These are phyloP conservation scores for Tachina lurida DNA, from an alignment of 2,888 invertebrate genomes.

Conservation along the genomic window DNA sequence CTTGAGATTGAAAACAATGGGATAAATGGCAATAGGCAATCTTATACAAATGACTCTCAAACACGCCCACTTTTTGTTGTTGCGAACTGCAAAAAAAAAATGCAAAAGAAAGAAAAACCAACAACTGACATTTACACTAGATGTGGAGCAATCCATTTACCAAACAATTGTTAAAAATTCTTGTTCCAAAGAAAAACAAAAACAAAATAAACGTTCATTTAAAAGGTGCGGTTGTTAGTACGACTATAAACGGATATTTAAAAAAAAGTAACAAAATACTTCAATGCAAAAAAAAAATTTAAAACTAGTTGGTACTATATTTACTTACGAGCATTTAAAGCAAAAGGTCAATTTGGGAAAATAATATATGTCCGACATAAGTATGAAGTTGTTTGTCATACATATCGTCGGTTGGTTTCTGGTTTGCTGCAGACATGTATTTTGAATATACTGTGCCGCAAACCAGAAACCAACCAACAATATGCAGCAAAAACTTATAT, in stretches of 20 bases:
- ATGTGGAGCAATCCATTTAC: conserved; percentile 57
- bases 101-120: conserved; percentile 10
- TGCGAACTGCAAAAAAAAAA: conserved; percentile 6
- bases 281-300: conserved; percentile 1
- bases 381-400: background rate
- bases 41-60: conserved; percentile 38
- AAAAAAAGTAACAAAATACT: conserved; percentile 3
- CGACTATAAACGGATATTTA: conserved; percentile 50
- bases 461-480: too few relatives aligned
- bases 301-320: conserved; percentile 43
- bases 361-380: conserved; percentile 4
- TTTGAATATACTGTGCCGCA: too few relatives aligned
- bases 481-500: background rate
- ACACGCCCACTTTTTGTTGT: conserved; percentile 57
- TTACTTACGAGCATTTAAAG: conserved; percentile 16
- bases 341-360: conserved; percentile 47
- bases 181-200: conserved; percentile 30
- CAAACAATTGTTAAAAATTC: conserved; percentile 55
- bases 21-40: conserved; percentile 35
- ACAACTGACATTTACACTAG: conserved; percentile 56
- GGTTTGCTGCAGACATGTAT: too few relatives aligned
- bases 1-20: conserved; percentile 51
- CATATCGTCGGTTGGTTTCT: too few relatives aligned
- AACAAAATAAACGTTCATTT: conserved; percentile 41
- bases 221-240: conserved; percentile 50